Base-by-base conservation (phyloP, 2,888 invertebrate species). In the Polyommatus iphigenia region DNA sequence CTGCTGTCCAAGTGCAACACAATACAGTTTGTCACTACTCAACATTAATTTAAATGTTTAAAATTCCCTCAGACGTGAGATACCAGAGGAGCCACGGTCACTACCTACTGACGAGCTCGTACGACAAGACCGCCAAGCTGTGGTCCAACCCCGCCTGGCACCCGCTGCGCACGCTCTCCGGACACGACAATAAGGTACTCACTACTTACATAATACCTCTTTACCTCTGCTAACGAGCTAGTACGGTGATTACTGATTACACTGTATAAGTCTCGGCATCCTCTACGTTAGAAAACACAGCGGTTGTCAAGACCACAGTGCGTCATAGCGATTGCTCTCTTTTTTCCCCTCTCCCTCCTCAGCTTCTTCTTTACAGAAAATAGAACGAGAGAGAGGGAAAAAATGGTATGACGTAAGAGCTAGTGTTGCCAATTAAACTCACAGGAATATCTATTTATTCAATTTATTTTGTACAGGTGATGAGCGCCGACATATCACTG, bases 121-220 rank as follows among this genome's bases (percentile, higher is more conserved):
- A 99, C 88, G 99, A 99, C 87, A 96, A 96, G 82, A 97, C 97
- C 0, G 97, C 98, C 0, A 99, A 99, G 94, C 94, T 98, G 76
- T 99, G 99, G 99, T 97, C 99, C 0, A 98, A 97, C 87, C 98
- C 98, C 80, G 98, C 98, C 0, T 99, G 99, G 99, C 98, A 99
- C 84, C 99, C 99, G 0, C 94, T 99, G n/a, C 96, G 98, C 85
- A 98, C 99, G 0, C 94, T 99, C 24, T 97, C 97, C 8, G 99
- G 99, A 0, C 99, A 99, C 85, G 99, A 99, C 87, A 98, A 98
- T 18, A 99, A 99, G 95, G 93, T 91, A 20, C 41, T 46, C 1
- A 36, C 36, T 36, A 6, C 41, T 41, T 10, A 41, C 36, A 36
- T 36, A 36, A 41, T 46, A 8, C 41, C 20, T n/a, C 18, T 46